These are phyloP conservation scores for Cyprinodon brontotheroides DNA, from an alignment of 2,113 vertebrate species.

Conservation along the genomic window DNA sequence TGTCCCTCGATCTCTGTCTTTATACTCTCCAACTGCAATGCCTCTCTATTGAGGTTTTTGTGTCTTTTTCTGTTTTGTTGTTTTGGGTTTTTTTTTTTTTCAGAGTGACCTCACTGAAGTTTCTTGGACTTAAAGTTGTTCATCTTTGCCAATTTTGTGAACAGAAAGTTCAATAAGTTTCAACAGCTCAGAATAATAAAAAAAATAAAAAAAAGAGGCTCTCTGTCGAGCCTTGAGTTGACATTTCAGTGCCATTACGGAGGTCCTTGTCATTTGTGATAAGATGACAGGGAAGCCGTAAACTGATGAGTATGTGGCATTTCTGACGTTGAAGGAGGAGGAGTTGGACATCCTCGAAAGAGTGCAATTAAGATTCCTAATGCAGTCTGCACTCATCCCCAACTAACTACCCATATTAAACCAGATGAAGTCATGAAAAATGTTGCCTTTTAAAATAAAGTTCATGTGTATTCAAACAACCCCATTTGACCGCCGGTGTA, in stretches of 20 bases:
- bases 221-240: not conserved
- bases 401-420: not conserved
- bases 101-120: slow-evolving; percentile 6
- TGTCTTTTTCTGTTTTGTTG: not conserved
- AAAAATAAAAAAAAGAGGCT: too few relatives aligned
- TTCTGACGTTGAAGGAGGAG: not conserved
- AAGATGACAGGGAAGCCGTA: not conserved
- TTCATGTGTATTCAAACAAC: not conserved
- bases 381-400: not conserved
- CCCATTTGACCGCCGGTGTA: not conserved
- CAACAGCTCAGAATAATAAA: not conserved
- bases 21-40: not conserved
- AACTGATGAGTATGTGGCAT: not conserved
- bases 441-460: not conserved
- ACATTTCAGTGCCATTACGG: not conserved
- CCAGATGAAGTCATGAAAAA: too few relatives aligned
- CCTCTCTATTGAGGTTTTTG: not conserved
- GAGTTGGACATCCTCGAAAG: not conserved
- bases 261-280: not conserved
- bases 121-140: not conserved
- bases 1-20: slow-evolving; percentile 18
- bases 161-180: not conserved
- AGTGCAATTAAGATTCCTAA: not conserved
- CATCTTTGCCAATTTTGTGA: not conserved
- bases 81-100: not conserved